Base-by-base conservation (phyloP, 2,888 invertebrate genomes). In the Sphaerophoria rueppellii region DNA sequence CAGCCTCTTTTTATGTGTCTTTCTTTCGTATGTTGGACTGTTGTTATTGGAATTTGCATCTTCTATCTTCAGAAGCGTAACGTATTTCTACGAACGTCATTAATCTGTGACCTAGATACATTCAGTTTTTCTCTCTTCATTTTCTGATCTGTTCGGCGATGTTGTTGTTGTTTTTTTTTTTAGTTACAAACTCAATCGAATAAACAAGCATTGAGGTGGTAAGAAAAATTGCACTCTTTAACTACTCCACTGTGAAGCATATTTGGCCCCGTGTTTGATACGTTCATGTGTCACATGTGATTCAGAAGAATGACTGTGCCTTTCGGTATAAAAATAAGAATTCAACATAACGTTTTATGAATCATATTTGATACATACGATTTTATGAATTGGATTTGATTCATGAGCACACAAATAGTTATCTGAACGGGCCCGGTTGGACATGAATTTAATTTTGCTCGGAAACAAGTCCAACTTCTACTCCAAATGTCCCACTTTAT, bases 41-140 rank as follows among this genome's bases (percentile, higher is more conserved):
- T 82, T 76, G 46, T 57, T 55, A 43, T 76, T 50, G 71, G 60
- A 50, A 82, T 82, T 85, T 85, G 81, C 85, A 85, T 81, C 81
- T 77, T 46, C 35, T 57, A 70, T 57, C 32, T 70, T 55, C 70
- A 72, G 58, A 70, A 73, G 83, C 71, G 80, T 76, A 81, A 81
- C 77, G 58, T 73, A 81, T 65, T 73, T 72, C 77, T 69, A 58
- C 77, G 69, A 85, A 24, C 24, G 24, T 81, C 81, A 85, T 77
- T 72, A 81, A 85, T 85, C 81, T 76, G 83, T 54, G 80, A 82
- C 79, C 77, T 48, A 82, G 79, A 82, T 79, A 61, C 74, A 71
- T 50, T 35, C 65, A 65, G 65, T 65, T 65, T 11, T 50, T 48
- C 0, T 35, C 12, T 43, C 6, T 40, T 40, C 24, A 24, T 24